Conservation (phyloP, 2,888 invertebrate species). For the Stenoptilia bipunctidactyla region DNA sequence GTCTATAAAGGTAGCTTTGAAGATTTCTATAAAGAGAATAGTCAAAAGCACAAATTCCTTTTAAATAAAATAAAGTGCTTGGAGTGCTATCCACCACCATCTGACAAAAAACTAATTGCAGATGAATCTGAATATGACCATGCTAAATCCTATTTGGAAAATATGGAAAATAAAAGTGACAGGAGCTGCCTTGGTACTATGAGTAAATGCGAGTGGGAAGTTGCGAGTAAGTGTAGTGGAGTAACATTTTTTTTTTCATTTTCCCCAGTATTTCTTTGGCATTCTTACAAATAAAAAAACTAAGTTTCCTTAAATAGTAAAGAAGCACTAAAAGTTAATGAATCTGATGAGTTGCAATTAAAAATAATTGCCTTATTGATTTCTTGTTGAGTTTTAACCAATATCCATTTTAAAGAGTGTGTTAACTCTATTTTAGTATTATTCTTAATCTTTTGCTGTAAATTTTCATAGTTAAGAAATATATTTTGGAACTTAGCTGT, state of each 20-base stretch:
- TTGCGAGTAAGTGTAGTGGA: conserved; percentile 85
- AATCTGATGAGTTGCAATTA: too few species aligned
- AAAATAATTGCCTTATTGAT: too few species aligned
- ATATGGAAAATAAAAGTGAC: conserved; percentile 30
- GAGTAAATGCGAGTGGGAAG: conserved; percentile 93
- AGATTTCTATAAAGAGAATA: conserved; percentile 80
- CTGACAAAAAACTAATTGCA: conserved; percentile 66
- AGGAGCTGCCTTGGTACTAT: conserved; percentile 80
- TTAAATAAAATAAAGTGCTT: conserved; percentile 84
- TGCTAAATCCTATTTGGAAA: conserved; percentile 72
- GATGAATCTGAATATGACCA: conserved; percentile 79
- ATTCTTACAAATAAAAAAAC: too few species aligned
- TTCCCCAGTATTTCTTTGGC: too few species aligned
- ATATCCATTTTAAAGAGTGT: too few species aligned
- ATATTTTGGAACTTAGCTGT: too few species aligned
- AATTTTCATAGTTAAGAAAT: too few species aligned
- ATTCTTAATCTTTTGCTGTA: too few species aligned
- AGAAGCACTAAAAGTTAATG: too few species aligned
- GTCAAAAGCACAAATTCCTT: conserved; percentile 54
- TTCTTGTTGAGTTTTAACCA: too few species aligned
- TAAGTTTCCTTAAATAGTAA: too few species aligned
- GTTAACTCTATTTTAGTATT: too few species aligned
- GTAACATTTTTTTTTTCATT: background rate
- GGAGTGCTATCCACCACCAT: conserved; percentile 82
- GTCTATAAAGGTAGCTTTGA: conserved; percentile 80